Conservation (phyloP, 2,797 vertebrate species). For the Cercopithecus neglectus region DNA sequence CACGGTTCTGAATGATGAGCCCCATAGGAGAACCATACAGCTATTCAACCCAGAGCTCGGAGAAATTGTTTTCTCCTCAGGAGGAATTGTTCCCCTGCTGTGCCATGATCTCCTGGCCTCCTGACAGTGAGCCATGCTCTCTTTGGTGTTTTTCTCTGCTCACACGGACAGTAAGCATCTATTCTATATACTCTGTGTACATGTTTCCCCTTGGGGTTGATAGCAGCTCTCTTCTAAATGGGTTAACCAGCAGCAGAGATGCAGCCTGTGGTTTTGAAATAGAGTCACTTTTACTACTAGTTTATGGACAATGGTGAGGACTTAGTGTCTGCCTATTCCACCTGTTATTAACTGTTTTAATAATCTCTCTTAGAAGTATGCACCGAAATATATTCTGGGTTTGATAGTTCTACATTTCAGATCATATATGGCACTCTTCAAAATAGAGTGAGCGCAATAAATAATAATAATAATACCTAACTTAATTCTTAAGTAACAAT, state of each 20-base stretch:
- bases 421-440: not conserved
- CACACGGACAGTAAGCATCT: not conserved
- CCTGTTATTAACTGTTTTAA: not conserved
- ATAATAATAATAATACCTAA: not conserved
- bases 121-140: not conserved
- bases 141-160: not conserved
- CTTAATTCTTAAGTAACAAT: not conserved
- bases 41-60: not conserved
- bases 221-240: constrained; percentile 32
- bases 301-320: not conserved
- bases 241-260: not conserved
- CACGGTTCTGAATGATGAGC: not conserved
- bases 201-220: not conserved
- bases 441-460: not conserved
- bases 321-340: not conserved
- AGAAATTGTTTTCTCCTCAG: not conserved
- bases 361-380: not conserved
- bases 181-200: not conserved
- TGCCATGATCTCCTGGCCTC: not conserved
- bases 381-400: not conserved
- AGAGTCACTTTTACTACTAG: not conserved
- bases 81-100: not conserved
- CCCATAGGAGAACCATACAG: not conserved
- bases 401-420: not conserved
- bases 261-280: not conserved